phyloP scores from a whole-genome alignment of 2,888 invertebrate species.

The Ichneumoninae sp. region DNA sequence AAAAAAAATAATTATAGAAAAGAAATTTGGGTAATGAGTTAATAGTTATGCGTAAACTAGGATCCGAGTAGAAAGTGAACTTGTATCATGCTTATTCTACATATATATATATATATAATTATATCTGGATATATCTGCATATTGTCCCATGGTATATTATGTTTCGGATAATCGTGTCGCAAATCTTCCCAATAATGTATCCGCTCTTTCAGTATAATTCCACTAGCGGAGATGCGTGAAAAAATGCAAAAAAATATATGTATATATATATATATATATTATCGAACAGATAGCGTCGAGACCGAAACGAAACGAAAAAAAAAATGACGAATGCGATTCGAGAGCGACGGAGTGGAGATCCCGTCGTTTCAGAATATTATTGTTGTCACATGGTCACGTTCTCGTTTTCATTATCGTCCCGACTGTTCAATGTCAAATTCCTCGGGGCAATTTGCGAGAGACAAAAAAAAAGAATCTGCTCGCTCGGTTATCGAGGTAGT shows the following conservation, averaged over 20 bases:
- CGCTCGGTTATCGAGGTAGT: not conserved
- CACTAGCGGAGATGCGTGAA: not conserved
- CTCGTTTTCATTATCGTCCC: slow-evolving; percentile 4
- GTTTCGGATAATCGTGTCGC: not conserved
- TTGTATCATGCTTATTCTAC: too few species aligned
- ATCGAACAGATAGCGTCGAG: not conserved
- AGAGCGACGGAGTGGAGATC: slow-evolving; percentile 20
- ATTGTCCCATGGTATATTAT: not conserved
- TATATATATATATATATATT: not conserved
- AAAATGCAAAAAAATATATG: not conserved
- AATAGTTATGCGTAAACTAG: too few species aligned
- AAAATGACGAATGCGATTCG: not conserved
- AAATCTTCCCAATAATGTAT: not conserved
- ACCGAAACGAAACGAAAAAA: not conserved
- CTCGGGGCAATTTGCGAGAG: not conserved
- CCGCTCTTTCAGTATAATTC: not conserved
- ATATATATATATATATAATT: too few species aligned
- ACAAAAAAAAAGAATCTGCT: not conserved
- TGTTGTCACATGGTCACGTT: slow-evolving; percentile 1
- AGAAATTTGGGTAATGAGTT: too few species aligned
- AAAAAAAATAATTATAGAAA: too few species aligned
- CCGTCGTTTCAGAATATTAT: slow-evolving; percentile 11
- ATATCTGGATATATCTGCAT: too few species aligned
- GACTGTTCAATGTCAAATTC: slow-evolving; percentile 32
- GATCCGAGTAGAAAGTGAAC: too few species aligned